Base-by-base conservation (phyloP, 2,797 vertebrate genomes). In the Poeciliopsis gracilis region DNA sequence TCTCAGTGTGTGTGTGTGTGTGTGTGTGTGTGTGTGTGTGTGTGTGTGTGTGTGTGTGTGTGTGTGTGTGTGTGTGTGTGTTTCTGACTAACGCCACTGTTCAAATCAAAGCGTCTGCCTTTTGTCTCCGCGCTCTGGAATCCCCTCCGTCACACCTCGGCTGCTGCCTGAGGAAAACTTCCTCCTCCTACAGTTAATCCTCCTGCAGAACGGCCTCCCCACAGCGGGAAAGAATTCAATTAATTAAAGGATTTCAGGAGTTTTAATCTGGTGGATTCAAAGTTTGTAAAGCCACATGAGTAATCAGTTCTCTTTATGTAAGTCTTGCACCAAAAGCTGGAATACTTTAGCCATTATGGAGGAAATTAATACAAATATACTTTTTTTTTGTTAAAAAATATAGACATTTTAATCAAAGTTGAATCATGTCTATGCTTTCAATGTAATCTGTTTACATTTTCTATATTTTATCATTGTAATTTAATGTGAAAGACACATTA, bases 81-180 rank as follows among this genome's bases (percentile, higher is more conserved):
- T 73, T 82, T 73, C 33, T 75, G 86, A 74, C 77, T 89, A 82
- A 87, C 87, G 82, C 84, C 87, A 87, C 87, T 90, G 86, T 86
- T 91, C 84, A 84, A 92, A 92, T 94, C 89, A 93, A 94, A 94
- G 91, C 78, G 86, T 72, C 84, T 90, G 92, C 92, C 94, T 94
- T 94, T 94, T 94, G 93, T 94, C 45, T 93, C 87, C 69, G 8
- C 76, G 88, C 79, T 88, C 88, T 91, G 89, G 92, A 92, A 93
- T 91, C 89, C 88, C 87, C 89, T 91, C 88, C 66, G 87, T 94
- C 90, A 92, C 93, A 93, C 93, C 90, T 94, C 86, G 82, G 87
- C 84, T 81, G 71, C 84, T 92, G 90, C 78, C 80, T 84, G 87
- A 85, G 90, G 89, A 87, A 82, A 86, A 84, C 86, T 90, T 89